Evolutionary conservation across 2,797 vertebrate species (phyloP).

Genomic region (Acanthiza pusilla): DNA sequence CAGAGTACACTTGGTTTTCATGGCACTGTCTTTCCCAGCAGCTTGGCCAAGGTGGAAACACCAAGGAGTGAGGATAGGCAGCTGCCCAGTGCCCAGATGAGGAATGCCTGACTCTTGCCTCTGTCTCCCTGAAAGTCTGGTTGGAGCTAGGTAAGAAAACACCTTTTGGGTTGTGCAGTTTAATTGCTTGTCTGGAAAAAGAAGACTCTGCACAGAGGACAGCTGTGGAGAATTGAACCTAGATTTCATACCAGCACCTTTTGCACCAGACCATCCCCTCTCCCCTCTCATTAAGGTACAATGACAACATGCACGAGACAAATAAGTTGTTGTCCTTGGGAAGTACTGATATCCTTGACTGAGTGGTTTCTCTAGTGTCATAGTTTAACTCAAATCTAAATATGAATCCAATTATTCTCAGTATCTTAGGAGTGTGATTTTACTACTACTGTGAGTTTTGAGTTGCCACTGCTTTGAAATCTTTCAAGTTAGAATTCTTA

Average conservation of each 20-base stretch:
- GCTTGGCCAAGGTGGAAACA: neutral
- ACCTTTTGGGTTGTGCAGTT: neutral
- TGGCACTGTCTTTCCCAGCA: neutral
- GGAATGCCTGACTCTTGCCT: neutral
- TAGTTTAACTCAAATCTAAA: constrained; percentile 1
- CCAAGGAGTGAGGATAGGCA: neutral
- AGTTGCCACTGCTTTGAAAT: constrained; percentile 32
- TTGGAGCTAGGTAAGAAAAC: neutral
- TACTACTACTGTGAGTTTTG: constrained; percentile 6
- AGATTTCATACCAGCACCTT: neutral
- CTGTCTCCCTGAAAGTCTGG: neutral
- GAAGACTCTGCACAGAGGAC: neutral
- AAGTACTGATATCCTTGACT: neutral
- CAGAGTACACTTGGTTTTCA: neutral
- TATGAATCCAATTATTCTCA: constrained; percentile 8
- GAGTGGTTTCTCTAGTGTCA: neutral
- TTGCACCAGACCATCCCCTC: neutral
- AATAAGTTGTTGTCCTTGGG: neutral
- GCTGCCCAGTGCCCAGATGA: neutral
- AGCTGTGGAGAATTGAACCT: neutral
- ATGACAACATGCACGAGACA: neutral
- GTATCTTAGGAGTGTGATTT: neutral
- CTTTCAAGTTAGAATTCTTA: constrained; percentile 9
- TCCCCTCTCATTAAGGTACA: neutral
- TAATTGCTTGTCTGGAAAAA: neutral